These are phyloP conservation scores for Stratiolaelaps scimitus DNA, from an alignment of 1,140 invertebrate genomes.

Conservation along the genomic window DNA sequence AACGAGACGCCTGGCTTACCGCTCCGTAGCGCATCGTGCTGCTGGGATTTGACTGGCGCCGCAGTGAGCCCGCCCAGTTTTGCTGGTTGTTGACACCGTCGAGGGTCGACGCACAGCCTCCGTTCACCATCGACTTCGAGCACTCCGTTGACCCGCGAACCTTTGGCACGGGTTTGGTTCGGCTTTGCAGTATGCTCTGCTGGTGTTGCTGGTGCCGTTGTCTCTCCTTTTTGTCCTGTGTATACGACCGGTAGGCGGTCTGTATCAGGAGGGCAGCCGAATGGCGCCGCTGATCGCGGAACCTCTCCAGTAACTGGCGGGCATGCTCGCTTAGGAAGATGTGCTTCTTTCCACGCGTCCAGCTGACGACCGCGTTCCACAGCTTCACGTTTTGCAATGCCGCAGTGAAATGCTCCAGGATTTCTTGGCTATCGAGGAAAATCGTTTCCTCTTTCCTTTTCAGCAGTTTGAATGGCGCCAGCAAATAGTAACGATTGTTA, in stretches of 20 bases:
- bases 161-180: not conserved
- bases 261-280: conserved; percentile 62
- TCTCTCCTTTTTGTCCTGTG: not conserved
- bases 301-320: conserved; percentile 67
- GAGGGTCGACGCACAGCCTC: not conserved
- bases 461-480: conserved; percentile 61
- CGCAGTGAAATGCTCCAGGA: conserved; percentile 51
- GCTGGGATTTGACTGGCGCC: not conserved
- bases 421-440: conserved; percentile 57
- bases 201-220: too few species aligned
- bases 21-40: not conserved
- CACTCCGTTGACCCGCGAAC: not conserved
- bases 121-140: conserved; percentile 11
- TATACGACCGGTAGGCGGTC: conserved; percentile 41
- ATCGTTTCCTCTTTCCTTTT: conserved; percentile 63
- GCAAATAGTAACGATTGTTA: conserved; percentile 63
- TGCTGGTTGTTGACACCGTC: not conserved
- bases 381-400: conserved; percentile 39
- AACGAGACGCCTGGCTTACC: conserved; percentile 21
- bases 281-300: conserved; percentile 59
- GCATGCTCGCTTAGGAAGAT: conserved; percentile 87
- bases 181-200: conserved; percentile 29
- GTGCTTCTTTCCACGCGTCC: conserved; percentile 81
- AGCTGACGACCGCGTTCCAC: conserved; percentile 52
- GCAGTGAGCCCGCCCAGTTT: conserved; percentile 9